phyloP scores from a whole-genome alignment of 2,888 invertebrate genomes.

The Stramonita haemastoma region DNA sequence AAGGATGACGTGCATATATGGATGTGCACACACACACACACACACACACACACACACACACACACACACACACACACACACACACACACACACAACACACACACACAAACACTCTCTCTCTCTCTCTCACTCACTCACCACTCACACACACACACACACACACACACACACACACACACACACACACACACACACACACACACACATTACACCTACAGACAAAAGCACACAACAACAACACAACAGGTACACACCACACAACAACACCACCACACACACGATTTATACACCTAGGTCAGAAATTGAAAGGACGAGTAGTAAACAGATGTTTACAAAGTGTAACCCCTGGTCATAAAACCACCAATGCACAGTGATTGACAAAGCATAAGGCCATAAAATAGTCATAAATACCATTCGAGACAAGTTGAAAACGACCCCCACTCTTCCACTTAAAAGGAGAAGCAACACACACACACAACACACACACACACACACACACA shows the following conservation, averaged over 20 bases:
- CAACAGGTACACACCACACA: not conserved
- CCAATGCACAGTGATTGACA: too few species aligned
- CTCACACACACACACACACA: not conserved
- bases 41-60: not conserved
- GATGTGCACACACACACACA: not conserved
- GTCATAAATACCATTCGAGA: too few species aligned
- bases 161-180: not conserved
- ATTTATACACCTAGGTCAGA: too few species aligned
- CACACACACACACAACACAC: not conserved
- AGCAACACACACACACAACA: too few species aligned
- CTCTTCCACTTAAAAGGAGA: too few species aligned
- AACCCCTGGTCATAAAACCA: too few species aligned
- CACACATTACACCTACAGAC: not conserved
- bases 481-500: too few species aligned
- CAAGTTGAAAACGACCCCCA: too few species aligned
- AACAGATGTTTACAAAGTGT: too few species aligned
- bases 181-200: not conserved
- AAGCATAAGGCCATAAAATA: too few species aligned
- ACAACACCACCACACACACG: not conserved
- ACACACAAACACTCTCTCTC: not conserved
- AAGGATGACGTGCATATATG: not conserved
- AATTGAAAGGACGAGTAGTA: too few species aligned
- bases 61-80: not conserved
- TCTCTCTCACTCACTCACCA: too few species aligned
- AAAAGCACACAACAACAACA: not conserved